Conservation (phyloP, 2,888 invertebrate genomes). For the Sesia bembeciformis region DNA sequence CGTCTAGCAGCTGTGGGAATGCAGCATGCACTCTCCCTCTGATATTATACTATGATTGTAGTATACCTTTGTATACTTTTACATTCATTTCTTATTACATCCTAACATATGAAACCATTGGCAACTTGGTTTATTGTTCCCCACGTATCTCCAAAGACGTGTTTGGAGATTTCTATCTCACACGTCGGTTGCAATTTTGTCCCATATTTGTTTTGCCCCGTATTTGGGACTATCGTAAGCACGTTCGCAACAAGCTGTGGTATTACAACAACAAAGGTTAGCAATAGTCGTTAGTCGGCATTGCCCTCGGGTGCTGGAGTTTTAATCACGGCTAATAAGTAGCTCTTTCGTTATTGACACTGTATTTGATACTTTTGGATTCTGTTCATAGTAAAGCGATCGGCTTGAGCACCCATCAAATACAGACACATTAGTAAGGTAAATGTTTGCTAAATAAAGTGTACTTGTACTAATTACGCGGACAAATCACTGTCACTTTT, state of each 20-base stretch:
- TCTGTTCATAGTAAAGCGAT: not conserved
- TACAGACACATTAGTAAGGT: not conserved
- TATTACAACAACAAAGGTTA: slow-evolving; percentile 19
- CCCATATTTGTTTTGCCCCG: not conserved
- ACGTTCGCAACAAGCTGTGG: slow-evolving; percentile 7
- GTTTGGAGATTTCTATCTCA: no score
- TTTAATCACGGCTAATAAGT: slow-evolving; percentile 41
- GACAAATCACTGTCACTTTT: no score
- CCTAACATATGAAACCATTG: no score
- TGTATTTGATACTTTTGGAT: not conserved
- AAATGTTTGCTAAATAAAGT: not conserved
- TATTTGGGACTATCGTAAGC: not conserved
- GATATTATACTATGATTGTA: no score
- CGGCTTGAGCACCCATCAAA: not conserved
- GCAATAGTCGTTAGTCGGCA: slow-evolving; percentile 41
- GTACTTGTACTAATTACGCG: no score
- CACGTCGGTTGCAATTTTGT: not conserved
- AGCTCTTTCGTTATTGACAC: slow-evolving; percentile 2
- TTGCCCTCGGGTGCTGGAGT: slow-evolving; percentile 27
- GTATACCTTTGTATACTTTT: no score
- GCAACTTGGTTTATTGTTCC: no score
- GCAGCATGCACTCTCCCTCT: no score
- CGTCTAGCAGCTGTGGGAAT: no score
- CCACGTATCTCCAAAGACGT: no score
- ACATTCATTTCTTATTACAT: no score